These are phyloP conservation scores for Bostrychus sinensis DNA, from an alignment of 2,113 vertebrate genomes.

Conservation along the genomic window DNA sequence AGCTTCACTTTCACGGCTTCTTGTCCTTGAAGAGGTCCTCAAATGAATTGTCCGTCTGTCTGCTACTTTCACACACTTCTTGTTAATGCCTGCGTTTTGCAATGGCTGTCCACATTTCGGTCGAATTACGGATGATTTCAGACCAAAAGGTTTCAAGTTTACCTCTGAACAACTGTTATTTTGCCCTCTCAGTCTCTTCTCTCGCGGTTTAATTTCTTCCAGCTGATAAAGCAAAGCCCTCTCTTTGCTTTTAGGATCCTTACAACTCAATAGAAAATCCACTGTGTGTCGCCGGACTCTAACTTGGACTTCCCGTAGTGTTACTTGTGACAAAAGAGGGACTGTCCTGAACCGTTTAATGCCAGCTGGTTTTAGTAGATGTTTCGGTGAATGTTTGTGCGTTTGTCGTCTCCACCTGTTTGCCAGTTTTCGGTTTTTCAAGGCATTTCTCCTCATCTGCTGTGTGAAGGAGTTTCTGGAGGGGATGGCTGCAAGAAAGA, in stretches of 20 bases:
- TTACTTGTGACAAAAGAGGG: constrained; percentile 52
- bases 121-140: constrained; percentile 30
- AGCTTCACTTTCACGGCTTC: constrained; percentile 25
- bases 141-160: constrained; percentile 62
- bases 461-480: constrained; percentile 79
- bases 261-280: constrained; percentile 75
- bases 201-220: constrained; percentile 55
- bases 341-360: constrained; percentile 27
- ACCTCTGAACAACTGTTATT: constrained; percentile 21
- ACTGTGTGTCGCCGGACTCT: constrained; percentile 73
- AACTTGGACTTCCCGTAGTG: constrained; percentile 69
- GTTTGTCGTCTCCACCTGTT: constrained; percentile 74
- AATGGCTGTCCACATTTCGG: constrained; percentile 20
- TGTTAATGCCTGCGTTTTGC: constrained; percentile 5
- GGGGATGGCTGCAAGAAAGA: constrained; percentile 71
- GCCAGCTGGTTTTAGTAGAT: constrained; percentile 22
- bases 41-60: constrained; percentile 20
- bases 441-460: constrained; percentile 78
- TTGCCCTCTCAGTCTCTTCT: constrained; percentile 12
- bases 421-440: constrained; percentile 72
- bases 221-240: constrained; percentile 65
- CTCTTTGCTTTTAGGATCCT: constrained; percentile 73
- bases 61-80: constrained; percentile 46
- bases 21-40: constrained; percentile 63
- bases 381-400: constrained; percentile 60